Conservation (phyloP, 37 sponge, comb jelly and placozoan genomes). For the Bolinopsis microptera region DNA sequence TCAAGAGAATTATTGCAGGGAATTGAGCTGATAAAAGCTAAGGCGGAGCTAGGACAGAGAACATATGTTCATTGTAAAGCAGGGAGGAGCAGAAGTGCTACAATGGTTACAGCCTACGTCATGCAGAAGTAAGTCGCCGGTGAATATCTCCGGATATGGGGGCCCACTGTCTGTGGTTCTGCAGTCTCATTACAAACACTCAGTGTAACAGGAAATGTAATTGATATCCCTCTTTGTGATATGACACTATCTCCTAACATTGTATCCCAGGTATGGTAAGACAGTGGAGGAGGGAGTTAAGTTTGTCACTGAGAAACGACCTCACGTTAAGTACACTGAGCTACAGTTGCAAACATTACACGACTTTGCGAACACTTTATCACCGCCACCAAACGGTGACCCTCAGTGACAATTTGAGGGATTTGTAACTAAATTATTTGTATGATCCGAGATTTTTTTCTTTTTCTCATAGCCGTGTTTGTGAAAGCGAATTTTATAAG, state of each 20-base stretch:
- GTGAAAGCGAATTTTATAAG: too few species aligned
- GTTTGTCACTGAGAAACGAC: constrained; percentile 40
- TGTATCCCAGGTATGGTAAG: constrained; percentile 23
- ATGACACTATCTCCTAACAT: neutral
- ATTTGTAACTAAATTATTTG: neutral
- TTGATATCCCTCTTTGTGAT: neutral
- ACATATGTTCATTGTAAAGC: constrained; percentile 65
- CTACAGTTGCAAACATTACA: constrained; percentile 22
- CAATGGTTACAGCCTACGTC: constrained; percentile 61
- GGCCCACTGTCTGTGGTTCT: too few species aligned
- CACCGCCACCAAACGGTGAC: neutral
- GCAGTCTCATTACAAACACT: too few species aligned
- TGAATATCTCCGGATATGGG: too few species aligned
- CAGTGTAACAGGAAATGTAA: too few species aligned
- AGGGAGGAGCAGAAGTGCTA: constrained; percentile 35
- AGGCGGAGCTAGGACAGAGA: neutral
- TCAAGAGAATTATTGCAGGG: constrained; percentile 18
- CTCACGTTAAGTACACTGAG: constrained; percentile 53
- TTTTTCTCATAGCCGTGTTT: too few species aligned
- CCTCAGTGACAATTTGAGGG: neutral
- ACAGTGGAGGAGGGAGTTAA: constrained; percentile 6
- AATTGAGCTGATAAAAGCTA: constrained; percentile 41
- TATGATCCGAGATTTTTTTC: neutral
- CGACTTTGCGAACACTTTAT: constrained; percentile 22
- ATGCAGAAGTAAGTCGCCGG: constrained; percentile 16